Conservation (phyloP, 2,888 invertebrate genomes). For the Oscheius sp. region DNA sequence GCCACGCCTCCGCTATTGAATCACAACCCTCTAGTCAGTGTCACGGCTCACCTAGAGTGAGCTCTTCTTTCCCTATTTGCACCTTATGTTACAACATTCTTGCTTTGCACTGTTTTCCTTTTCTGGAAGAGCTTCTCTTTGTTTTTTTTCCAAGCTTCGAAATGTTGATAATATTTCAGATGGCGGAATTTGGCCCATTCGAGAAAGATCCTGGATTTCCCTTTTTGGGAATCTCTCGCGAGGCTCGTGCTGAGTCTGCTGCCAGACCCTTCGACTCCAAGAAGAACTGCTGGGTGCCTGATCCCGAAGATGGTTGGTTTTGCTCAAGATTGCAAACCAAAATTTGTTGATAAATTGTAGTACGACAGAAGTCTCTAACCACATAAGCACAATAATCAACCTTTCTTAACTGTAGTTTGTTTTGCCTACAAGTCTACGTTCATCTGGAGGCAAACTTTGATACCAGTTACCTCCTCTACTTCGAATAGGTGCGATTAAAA, state of each 20-base stretch:
- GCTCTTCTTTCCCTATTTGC: background rate
- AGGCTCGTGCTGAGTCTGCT: conserved; percentile 59
- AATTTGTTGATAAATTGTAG: no score
- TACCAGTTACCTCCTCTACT: no score
- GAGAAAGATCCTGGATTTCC: conserved; percentile 70
- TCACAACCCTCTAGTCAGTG: conserved; percentile 16
- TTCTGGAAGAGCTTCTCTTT: background rate
- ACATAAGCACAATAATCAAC: no score
- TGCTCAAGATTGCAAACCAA: no score
- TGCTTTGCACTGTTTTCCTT: background rate
- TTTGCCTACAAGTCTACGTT: no score
- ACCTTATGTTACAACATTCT: background rate
- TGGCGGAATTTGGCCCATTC: conserved; percentile 47
- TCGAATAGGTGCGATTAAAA: no score
- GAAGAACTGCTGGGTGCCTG: conserved; percentile 99
- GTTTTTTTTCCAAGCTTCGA: background rate
- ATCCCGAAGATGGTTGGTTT: conserved; percentile 86
- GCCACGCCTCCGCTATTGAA: conserved; percentile 31
- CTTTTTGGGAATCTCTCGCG: conserved; percentile 61
- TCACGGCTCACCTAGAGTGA: background rate
- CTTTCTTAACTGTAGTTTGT: no score
- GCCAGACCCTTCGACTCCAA: conserved; percentile 84
- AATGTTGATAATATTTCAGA: background rate
- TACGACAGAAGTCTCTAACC: no score
- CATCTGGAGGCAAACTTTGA: no score